Evolutionary conservation across 1,140 invertebrate genomes (phyloP), one percentile per base, ranked within the genome.

Genomic region (Drosophila virilis): DNA sequence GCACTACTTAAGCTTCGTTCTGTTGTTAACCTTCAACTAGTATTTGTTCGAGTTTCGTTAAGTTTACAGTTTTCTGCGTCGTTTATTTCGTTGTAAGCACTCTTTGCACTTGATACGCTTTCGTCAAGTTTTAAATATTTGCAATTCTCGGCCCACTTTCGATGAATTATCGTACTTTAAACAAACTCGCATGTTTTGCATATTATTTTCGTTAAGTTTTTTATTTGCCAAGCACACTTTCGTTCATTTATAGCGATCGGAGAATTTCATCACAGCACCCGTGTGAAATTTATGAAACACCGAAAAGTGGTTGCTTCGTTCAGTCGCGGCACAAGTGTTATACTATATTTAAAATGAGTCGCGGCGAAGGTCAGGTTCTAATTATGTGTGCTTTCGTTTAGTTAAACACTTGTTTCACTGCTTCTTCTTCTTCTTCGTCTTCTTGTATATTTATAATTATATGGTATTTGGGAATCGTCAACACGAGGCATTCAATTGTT

Each of bases 311-410:
- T 52, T 58, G 51, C 48, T 54, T 42, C n/a, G 28, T 37, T 42
- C 35, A 37, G 15, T 60, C 22, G 22, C 22, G 43, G 13, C 43
- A 59, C 64, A 67, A 67, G 64, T 67, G 64, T 60, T 54, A 66
- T 55, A 48, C 28, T 12, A 28, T 38, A 48, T 64, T 61, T 35
- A 28, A 43, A 42, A 52, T 58, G 59, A 37, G 40, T 46, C 67
- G 15, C 58, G 15, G 40, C 38, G 60, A 88, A 86, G 83, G 83
- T 86, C 78, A 61, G 42, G 37, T 74, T 74, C 58, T 58, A 54
- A 59, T 52, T 74, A 48, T 64, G 38, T 66, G 13, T 12, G 10
- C 35, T 42, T 55, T 60, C 33, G 33, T 15, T 33, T 35, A 48
- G 37, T 71, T 55, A 12, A 42, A 58, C 58, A 62, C 57, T 73